These are phyloP conservation scores for Cromileptes altivelis DNA, from an alignment of 2,113 vertebrate species.

Conservation along the genomic window DNA sequence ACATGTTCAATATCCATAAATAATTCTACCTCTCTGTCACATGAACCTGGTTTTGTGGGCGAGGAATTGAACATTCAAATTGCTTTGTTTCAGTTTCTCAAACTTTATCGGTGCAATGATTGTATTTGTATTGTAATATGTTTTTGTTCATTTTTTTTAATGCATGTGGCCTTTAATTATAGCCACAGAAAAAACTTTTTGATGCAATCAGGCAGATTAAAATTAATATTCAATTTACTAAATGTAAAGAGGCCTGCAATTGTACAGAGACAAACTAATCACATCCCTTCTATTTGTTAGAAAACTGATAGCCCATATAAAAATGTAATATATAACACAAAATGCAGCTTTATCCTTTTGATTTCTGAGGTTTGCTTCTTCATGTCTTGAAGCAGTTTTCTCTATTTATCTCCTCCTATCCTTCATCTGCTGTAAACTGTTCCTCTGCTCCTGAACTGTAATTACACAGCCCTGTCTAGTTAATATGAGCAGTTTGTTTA, in stretches of 20 bases:
- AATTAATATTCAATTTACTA: background rate
- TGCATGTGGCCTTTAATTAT: background rate
- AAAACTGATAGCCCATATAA: background rate
- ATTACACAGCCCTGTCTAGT: constrained; percentile 64
- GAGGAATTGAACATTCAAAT: constrained; percentile 27
- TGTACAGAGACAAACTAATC: constrained; percentile 25
- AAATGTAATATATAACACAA: constrained; percentile 59
- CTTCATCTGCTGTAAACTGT: constrained; percentile 47
- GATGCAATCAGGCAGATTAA: constrained; percentile 1
- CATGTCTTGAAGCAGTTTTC: constrained; percentile 30
- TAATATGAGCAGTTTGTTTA: constrained; percentile 62
- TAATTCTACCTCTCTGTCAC: constrained; percentile 74
- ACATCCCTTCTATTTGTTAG: constrained; percentile 3
- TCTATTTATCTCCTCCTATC: constrained; percentile 60
- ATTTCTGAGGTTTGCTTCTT: constrained; percentile 57
- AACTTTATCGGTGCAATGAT: background rate
- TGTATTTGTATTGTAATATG: background rate
- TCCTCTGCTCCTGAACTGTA: constrained; percentile 41
- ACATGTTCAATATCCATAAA: constrained; percentile 11
- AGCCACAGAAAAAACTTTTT: background rate
- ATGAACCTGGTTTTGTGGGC: constrained; percentile 35
- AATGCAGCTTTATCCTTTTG: constrained; percentile 46
- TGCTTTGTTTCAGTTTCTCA: constrained; percentile 40
- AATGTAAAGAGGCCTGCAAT: constrained; percentile 15
- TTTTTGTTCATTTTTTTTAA: background rate